A percentile compares a stretch with the other conserved stretches of the same genome.
Evolutionary conservation across 2,888 invertebrate genomes (phyloP).

Genomic region (Cheilosia pagana): DNA sequence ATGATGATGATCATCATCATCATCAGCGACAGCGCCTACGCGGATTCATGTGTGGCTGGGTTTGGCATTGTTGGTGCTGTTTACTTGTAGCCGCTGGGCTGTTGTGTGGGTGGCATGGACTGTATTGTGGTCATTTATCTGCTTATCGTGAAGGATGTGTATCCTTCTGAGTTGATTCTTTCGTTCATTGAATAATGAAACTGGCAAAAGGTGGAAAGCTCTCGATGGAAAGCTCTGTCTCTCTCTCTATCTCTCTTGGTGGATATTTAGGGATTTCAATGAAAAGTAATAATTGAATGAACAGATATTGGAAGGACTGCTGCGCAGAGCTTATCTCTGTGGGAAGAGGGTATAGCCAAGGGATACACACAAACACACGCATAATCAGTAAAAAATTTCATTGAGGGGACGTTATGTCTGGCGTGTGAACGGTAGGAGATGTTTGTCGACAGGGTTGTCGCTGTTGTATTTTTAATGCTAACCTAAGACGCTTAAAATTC

Average conservation of each 20-base stretch:
- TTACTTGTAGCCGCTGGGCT: neutral
- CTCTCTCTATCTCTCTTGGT: neutral
- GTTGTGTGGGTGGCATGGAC: neutral
- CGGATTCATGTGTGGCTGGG: constrained; percentile 11
- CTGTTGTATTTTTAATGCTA: no score
- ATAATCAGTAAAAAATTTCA: constrained; percentile 5
- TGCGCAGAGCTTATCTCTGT: constrained; percentile 45
- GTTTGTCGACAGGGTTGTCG: no score
- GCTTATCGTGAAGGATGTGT: constrained; percentile 19
- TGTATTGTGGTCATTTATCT: constrained; percentile 50
- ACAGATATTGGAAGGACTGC: constrained; percentile 49
- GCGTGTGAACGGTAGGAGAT: neutral
- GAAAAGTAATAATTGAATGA: constrained; percentile 56
- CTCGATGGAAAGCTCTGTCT: constrained; percentile 6
- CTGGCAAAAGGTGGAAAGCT: constrained; percentile 33
- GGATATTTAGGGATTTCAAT: constrained; percentile 28
- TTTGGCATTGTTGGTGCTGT: no score
- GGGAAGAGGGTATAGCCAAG: constrained; percentile 9
- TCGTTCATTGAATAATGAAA: neutral
- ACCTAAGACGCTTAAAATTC: no score
- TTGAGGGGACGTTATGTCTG: constrained; percentile 20
- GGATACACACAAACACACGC: constrained; percentile 35
- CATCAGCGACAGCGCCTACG: constrained; percentile 3
- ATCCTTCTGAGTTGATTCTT: constrained; percentile 23
- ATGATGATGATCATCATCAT: constrained; percentile 31